These are phyloP conservation scores for Melolontha melolontha DNA, from an alignment of 2,888 invertebrate genomes.

Conservation along the genomic window DNA sequence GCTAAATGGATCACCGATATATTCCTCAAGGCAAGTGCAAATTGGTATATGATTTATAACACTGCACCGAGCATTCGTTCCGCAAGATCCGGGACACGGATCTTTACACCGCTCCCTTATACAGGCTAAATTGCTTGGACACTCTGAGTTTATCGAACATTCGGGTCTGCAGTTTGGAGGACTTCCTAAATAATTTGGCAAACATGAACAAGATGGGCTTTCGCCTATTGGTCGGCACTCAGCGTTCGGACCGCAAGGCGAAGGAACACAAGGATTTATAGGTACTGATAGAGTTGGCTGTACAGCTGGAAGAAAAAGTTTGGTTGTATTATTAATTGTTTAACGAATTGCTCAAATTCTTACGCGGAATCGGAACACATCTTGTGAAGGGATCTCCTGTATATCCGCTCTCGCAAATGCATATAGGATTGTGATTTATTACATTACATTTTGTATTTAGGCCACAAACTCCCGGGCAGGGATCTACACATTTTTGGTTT, in stretches of 20 bases:
- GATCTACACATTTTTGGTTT: conserved; percentile 81
- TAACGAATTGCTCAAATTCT: conserved; percentile 19
- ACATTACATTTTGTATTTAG: conserved; percentile 78
- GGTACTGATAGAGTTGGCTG: conserved; percentile 44
- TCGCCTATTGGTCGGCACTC: conserved; percentile 73
- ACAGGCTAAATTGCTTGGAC: conserved; percentile 78
- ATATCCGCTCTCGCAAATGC: conserved; percentile 73
- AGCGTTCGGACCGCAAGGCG: conserved; percentile 77
- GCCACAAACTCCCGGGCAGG: conserved; percentile 81
- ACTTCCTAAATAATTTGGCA: conserved; percentile 74
- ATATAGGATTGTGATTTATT: conserved; percentile 83
- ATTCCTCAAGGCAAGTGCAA: conserved; percentile 74
- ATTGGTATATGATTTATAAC: conserved; percentile 78
- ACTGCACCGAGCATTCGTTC: conserved; percentile 72
- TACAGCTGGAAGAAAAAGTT: conserved; percentile 44
- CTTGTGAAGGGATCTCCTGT: conserved; percentile 79
- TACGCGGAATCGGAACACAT: conserved; percentile 69
- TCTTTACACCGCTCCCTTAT: conserved; percentile 80
- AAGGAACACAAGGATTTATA: conserved; percentile 76
- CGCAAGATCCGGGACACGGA: conserved; percentile 81
- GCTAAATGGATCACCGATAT: conserved; percentile 76
- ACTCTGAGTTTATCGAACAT: conserved; percentile 80
- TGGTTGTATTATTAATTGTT: conserved; percentile 43
- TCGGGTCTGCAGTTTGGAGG: conserved; percentile 81
- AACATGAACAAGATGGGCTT: conserved; percentile 75